Conservation (phyloP, 64 coral and sea anemone species). For the Pocillopora verrucosa region DNA sequence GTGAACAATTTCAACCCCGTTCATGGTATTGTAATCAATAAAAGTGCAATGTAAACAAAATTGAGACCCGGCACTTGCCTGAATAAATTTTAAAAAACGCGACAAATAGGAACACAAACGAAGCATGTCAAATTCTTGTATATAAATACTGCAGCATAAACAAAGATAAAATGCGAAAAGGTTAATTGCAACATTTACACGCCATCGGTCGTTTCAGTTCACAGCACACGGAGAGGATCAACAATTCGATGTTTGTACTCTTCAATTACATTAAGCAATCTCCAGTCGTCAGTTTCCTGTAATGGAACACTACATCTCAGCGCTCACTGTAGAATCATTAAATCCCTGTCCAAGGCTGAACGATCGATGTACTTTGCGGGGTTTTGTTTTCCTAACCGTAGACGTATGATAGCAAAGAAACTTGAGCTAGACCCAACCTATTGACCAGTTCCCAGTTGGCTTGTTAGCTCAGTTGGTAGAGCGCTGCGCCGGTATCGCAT, state of each 20-base stretch:
- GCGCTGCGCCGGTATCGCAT: too few species aligned
- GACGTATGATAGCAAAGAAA: not conserved
- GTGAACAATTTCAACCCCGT: too few species aligned
- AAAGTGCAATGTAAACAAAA: too few species aligned
- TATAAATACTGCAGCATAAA: not conserved
- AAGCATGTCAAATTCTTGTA: not conserved
- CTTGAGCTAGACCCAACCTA: too few species aligned
- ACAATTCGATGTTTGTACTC: not conserved
- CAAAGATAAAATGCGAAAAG: not conserved
- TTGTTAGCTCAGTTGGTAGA: too few species aligned
- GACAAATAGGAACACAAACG: too few species aligned
- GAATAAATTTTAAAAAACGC: too few species aligned
- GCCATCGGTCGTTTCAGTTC: not conserved
- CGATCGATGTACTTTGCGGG: slow-evolving; percentile 20
- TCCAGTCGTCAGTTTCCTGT: slow-evolving; percentile 1
- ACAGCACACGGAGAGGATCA: slow-evolving; percentile 15
- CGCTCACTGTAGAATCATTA: not conserved
- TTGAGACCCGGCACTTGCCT: too few species aligned
- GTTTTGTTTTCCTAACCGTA: slow-evolving; percentile 5
- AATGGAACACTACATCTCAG: slow-evolving; percentile 29
- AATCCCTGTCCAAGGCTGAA: too few species aligned
- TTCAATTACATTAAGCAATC: too few species aligned
- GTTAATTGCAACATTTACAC: not conserved
- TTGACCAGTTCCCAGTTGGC: too few species aligned
- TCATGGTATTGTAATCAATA: too few species aligned